Evolutionary conservation across 2,113 vertebrate genomes (phyloP).

Genomic region (Apus apus): DNA sequence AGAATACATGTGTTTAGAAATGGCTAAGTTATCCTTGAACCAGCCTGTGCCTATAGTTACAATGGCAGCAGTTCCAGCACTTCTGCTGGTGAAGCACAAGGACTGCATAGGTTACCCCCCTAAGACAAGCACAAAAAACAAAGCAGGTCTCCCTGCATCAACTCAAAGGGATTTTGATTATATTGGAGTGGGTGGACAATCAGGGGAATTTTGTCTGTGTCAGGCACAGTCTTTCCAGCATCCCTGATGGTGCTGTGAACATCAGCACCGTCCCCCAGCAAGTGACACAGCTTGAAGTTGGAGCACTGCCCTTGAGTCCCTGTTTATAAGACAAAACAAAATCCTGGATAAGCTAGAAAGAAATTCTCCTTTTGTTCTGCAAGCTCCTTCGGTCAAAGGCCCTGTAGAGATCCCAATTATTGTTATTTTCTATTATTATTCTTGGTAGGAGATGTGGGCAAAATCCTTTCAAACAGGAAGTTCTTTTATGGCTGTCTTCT

Average conservation of each 20-base stretch:
- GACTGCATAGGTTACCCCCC: not conserved
- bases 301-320: not conserved
- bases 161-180: not conserved
- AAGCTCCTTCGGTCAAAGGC: not conserved
- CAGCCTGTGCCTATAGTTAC: not conserved
- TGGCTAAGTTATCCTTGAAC: not conserved
- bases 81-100: not conserved
- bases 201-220: not conserved
- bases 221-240: not conserved
- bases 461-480: constrained; percentile 15
- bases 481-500: not conserved
- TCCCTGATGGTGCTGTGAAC: rapidly evolving
- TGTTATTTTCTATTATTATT: not conserved
- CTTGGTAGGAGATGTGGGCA: not conserved
- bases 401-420: not conserved
- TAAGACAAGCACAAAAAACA: not conserved
- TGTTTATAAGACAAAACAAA: not conserved
- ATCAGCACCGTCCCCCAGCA: not conserved
- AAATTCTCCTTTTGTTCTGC: constrained; percentile 7
- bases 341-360: not conserved
- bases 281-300: not conserved
- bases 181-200: rapidly evolving
- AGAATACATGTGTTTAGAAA: not conserved
- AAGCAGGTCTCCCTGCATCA: not conserved
- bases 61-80: not conserved